These are phyloP conservation scores for Catagonus wagneri DNA, from an alignment of 2,113 vertebrate genomes.

Conservation along the genomic window DNA sequence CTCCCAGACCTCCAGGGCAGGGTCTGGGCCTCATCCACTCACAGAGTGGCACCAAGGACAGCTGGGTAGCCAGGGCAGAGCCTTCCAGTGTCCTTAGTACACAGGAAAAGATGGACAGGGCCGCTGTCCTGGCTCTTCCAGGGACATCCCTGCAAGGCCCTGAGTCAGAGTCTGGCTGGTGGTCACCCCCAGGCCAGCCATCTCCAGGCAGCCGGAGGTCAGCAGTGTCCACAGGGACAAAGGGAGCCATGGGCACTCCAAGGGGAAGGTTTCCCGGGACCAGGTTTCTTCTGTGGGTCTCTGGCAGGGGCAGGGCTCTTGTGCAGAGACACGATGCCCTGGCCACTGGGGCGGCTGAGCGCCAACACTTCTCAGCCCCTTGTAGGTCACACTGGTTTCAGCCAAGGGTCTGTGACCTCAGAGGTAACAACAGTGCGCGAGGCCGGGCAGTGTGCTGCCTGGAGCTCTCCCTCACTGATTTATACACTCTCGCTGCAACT, in stretches of 20 bases:
- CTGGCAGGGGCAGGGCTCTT: neutral
- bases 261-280: neutral
- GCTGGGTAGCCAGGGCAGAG: neutral
- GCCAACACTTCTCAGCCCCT: neutral
- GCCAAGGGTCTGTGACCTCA: constrained; percentile 43
- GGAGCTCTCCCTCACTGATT: constrained; percentile 67
- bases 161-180: neutral
- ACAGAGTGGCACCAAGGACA: neutral
- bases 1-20: neutral
- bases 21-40: neutral
- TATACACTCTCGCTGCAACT: constrained; percentile 32
- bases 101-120: neutral
- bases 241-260: neutral
- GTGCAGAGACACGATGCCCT: neutral
- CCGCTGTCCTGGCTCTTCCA: neutral
- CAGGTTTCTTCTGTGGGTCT: neutral
- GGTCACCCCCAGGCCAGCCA: neutral
- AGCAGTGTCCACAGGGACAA: neutral
- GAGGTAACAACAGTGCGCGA: neutral
- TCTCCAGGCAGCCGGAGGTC: neutral
- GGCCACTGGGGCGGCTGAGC: accelerated
- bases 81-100: neutral
- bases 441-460: constrained; percentile 9
- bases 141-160: neutral
- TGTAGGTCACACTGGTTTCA: neutral